Base-by-base conservation (phyloP, 2,113 vertebrate species). In the Aspidoscelis tigris region DNA sequence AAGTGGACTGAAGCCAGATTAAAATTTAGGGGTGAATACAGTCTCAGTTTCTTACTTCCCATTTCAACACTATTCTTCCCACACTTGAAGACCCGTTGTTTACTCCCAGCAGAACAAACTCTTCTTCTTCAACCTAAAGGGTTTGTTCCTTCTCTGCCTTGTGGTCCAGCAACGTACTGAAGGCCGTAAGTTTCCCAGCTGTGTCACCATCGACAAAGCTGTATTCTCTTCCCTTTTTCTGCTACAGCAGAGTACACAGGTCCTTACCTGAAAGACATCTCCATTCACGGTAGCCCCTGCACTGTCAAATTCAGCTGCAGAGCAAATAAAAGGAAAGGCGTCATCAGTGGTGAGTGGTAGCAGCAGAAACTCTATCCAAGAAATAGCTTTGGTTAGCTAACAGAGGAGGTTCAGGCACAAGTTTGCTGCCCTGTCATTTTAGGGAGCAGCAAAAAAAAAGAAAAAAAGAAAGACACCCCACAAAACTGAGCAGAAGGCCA, bases 241-340 rank as follows among this genome's bases (percentile, higher is more conserved):
- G 76, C 8, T 20, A 18, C 50, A 0, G 44, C 2, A 50, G 22
- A 83, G n/a, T 58, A 21, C n/a, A 61, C 43, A 43, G 87, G 41
- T 93, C 96, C 96, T 97, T 90, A 99, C 98, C 97, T 97, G 97
- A 93, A 97, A 99, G 87, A 98, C 81, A 33, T 99, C 98, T 88
- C 98, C 98, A 75, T 99, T 99, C 90, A 99, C 86, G 18, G 97
- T 95, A 44, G 96, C 89, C 66, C 95, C 93, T 84, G 96, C 94
- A n/a, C 96, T 97, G 87, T 94, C 97, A 89, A 98, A 97, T 69
- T 81, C 95, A 93, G 95, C 97, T 98, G 10, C 4, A 88, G 24
- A 39, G 84, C 71, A 86, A 76, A 78, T 87, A 93, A 90, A 55
- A 9, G 89, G 76, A 94, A 16, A 88, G 53, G n/a, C 39, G 81